Evolutionary conservation across 2,888 invertebrate genomes (phyloP), one percentile per base, ranked within the genome.

Genomic region (Allolobophora icterica): DNA sequence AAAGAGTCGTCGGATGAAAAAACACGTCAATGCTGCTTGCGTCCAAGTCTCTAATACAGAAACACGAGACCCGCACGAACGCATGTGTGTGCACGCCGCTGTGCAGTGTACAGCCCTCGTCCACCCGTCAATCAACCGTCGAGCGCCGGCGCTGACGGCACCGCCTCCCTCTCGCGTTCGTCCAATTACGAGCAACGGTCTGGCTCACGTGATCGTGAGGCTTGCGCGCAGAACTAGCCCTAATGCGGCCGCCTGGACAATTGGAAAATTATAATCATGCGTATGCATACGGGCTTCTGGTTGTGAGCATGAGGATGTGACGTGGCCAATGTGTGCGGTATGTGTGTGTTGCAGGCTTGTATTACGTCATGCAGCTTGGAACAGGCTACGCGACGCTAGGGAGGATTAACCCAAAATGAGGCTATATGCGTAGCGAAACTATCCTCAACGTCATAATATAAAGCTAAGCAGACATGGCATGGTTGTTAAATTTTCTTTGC

Each of bases 11-110:
- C 89, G 40, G 52, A 45, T 42, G 42, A 45, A 89, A 71, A 71
- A 71, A 71, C 71, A 71, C 71, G 71, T 71, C 71, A 71, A 71
- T 71, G 71, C 71, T n/a, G 71, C 71, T 71, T 71, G 71, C 71
- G 71, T 71, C 71, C 71, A 71, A 71, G 71, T 71, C 71, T 71
- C 71, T 71, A 71, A 71, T 71, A 71, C 71, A n/a, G 71, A 71
- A 71, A 71, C 71, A 71, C 71, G 71, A 71, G 71, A 71, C 71
- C 71, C 71, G 71, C 71, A 71, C 71, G 71, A 71, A 71, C 30
- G 71, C 71, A 71, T 71, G 71, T 71, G 71, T 71, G 71, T 71
- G 71, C 71, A 71, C 71, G 71, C 71, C 71, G 71, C 71, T 71
- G 71, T 17, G 71, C 71, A n/a, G 71, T 71, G 71, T 71, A 71